Evolutionary conservation across 2,888 invertebrate genomes (phyloP), one percentile per base, ranked within the genome.

Genomic region (Incurvaria masculella): DNA sequence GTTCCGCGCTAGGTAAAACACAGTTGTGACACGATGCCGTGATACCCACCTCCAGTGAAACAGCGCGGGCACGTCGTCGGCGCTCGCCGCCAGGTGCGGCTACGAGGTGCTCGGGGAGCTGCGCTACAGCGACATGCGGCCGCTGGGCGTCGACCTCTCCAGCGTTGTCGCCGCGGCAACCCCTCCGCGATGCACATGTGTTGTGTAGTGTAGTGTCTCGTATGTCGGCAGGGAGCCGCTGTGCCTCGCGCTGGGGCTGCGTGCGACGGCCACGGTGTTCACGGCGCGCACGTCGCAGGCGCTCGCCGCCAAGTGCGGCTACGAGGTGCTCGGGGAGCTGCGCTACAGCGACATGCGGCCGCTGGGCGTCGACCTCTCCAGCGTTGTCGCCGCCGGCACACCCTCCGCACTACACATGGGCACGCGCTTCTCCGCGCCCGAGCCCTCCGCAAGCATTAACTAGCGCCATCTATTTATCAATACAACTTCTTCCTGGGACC

Each of bases 241-340:
- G 16, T 64, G 65, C 54, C 61, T 59, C 49, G 63, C 67, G 0
- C 52, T 69, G 1, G 65, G 62, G 0, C 55, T 75, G 6, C 42
- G 58, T 27, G 71, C 62, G 0, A 59, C 62, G 0, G 65, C 63
- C 0, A 71, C 74, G 0, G 68, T 72, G 0, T 72, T 70, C 60
- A 72, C 74, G 0, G 74, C 75, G 0, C 57, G 51, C 0, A 55
- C 66, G 0, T 74, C 73, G 0, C 74, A 75, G 48, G 65, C 61
- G 0, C 45, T 73, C 2, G 73, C 72, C 0, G 61, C 58, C 0
- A 73, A 73, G 26, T 67, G 66, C 40, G 67, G 68, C 0, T 72
- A 63, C 52, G 55, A 63, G 2, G 47, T 61, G 0, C 51, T 74
- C 2, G 71, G 64, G 0, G 66, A 63, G 6, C 40, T 73, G 5